Evolutionary conservation across 2,113 vertebrate species (phyloP).

Genomic region (Clarias macrocephalus): DNA sequence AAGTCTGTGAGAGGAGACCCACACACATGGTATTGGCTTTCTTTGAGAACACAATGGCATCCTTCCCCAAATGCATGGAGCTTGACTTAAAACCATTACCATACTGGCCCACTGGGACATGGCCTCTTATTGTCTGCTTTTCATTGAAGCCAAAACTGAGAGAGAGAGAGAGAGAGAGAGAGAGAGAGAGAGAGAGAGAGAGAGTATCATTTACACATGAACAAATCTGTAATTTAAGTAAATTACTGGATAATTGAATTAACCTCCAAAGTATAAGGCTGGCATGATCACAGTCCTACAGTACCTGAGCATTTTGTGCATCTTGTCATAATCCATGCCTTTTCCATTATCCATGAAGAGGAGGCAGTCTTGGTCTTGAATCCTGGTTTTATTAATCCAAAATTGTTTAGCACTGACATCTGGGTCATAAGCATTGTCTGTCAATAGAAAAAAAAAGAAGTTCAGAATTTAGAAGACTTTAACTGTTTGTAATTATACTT

Average conservation of each 20-base stretch:
- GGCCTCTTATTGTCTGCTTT: slow-evolving; percentile 78
- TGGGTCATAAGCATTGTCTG: slow-evolving; percentile 78
- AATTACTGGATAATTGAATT: background rate
- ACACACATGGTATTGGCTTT: slow-evolving; percentile 74
- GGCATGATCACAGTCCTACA: slow-evolving; percentile 57
- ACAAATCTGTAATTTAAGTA: too few species aligned
- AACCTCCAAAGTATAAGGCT: background rate
- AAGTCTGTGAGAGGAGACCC: slow-evolving; percentile 72
- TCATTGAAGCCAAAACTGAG: slow-evolving; percentile 88
- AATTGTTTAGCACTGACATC: slow-evolving; percentile 83
- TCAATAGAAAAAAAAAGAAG: slow-evolving; percentile 6
- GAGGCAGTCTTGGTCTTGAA: slow-evolving; percentile 77
- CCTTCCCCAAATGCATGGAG: slow-evolving; percentile 92
- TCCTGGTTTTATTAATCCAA: slow-evolving; percentile 89
- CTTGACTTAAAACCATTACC: slow-evolving; percentile 99
- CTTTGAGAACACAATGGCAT: slow-evolving; percentile 91
- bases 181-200: slow-evolving; percentile 61
- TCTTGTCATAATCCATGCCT: slow-evolving; percentile 81
- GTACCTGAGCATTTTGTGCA: slow-evolving; percentile 97
- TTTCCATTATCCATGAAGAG: slow-evolving; percentile 91
- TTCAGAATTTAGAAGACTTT: background rate
- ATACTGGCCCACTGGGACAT: slow-evolving; percentile 86
- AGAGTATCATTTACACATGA: too few species aligned
- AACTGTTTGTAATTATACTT: background rate
- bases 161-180: slow-evolving; percentile 63